Evolutionary conservation across 2,113 vertebrate species (phyloP), one percentile per base, ranked within the genome.

Genomic region (Columbina picui): DNA sequence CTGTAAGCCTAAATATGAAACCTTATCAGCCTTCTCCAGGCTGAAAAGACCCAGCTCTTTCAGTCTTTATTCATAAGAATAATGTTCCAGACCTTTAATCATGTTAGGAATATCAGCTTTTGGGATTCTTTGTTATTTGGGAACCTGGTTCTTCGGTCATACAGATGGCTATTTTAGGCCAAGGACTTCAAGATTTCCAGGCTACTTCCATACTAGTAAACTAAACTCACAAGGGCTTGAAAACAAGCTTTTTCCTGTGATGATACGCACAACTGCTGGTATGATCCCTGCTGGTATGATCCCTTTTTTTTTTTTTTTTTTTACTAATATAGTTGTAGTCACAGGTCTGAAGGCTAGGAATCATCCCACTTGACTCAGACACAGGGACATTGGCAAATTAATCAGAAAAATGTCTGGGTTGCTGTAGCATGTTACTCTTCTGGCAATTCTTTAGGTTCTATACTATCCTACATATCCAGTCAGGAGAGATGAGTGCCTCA

Each of bases 221-320:
- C 10, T 39, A 67, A 78, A 95, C 8, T 55, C 23, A 16, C 3
- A 18, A 67, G 15, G 14, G 9, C 52, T 57, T 75, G 41, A 84
- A 41, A 1, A 1, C 30, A 53, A 61, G 4, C 0, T 9, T 89
- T 81, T 92, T 87, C n/a, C 43, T 22, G 19, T 26, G 38, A 43
- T 30, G 13, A 20, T 15, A 10, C 4, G n/a, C 39, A 22, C 6
- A 57, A 6, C 12, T 74, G n/a, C 17, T 78, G 68, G 16, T 64
- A 59, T 32, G 8, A 41, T 56, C 49, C 14, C 18, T 73, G 20
- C 36, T 60, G 8, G 10, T n/a, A n/a, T n/a, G n/a, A n/a, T n/a
- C n/a, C n/a, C n/a, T n/a, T n/a, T n/a, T n/a, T n/a, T 84, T 64
- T 56, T 63, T 53, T 63, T 82, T 91, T 84, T 64, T 56, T 64